Evolutionary conservation across 2,797 vertebrate genomes (phyloP).

Genomic region (Smutsia temminckii): DNA sequence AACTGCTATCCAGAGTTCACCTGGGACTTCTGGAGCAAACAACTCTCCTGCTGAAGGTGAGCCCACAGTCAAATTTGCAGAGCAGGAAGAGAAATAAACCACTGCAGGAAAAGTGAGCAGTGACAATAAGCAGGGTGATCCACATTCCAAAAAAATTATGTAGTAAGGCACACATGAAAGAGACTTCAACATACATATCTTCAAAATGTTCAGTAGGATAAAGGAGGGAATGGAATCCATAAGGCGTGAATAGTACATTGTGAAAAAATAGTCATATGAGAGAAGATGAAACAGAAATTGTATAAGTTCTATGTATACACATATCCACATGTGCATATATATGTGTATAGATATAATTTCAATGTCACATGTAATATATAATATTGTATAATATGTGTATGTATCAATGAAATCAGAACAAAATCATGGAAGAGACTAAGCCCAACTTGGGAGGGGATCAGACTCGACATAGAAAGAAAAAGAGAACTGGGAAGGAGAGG

Average conservation of each 20-base stretch:
- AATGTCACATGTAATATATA: background rate
- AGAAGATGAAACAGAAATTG: background rate
- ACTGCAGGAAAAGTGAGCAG: background rate
- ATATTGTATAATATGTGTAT: background rate
- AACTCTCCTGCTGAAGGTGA: background rate
- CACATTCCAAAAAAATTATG: background rate
- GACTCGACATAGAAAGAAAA: background rate
- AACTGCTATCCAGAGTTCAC: background rate
- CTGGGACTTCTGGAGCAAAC: background rate
- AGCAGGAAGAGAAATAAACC: background rate
- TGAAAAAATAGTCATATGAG: background rate
- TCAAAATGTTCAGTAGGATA: background rate
- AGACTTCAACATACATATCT: background rate
- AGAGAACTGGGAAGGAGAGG: background rate
- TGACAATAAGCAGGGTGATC: background rate
- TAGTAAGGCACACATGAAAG: conserved; percentile 1
- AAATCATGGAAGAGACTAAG: background rate
- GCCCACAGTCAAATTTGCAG: background rate
- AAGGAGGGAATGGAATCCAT: background rate
- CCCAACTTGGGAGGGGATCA: background rate
- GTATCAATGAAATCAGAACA: background rate
- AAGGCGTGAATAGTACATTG: background rate
- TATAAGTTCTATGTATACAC: background rate
- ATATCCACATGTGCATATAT: background rate
- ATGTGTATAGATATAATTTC: background rate